Evolutionary conservation across 92 coral and sea anemone species (phyloP), one percentile per base, ranked within the genome.

Genomic region (Heteractis magnifica): DNA sequence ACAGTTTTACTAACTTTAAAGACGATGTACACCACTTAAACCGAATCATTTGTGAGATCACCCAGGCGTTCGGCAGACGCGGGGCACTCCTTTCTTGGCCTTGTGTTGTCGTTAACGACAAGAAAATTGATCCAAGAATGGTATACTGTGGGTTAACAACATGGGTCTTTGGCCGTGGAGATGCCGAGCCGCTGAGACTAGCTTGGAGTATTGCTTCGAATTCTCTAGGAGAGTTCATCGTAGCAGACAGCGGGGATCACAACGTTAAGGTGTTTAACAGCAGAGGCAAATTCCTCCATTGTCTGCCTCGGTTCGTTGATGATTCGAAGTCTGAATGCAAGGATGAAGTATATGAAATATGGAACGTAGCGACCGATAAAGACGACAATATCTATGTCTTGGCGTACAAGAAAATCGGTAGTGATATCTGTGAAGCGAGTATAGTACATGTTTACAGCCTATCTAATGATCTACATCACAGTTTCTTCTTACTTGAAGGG

Each of bases 181-280:
- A 16, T 23, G 10, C 26, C 70, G 82, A 89, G 44, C 86, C 52
- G 51, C 81, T 90, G 19, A 55, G 68, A 34, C 72, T 68, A 4
- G 86, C 91, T 4, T 20, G 81, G 56, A 82, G 76, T 51, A 82
- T 90, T 34, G 50, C 91, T 6, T 72, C 88, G 19, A 77, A 88
- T 68, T 55, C 86, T 49, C 65, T 21, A 7, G 91, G 89, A 1
- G 80, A 81, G 4, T 90, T 78, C 68, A 76, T 84, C 10, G 89
- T 90, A n/a, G 89, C 86, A 26, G 91, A 87, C 84, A 13, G 75
- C 52, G 58, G 52, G 0, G 90, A 84, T 51, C 49, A 77, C 49
- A 71, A 50, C n/a, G 81, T 90, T 6, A 90, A 90, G 65, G 81
- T 88, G 16, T 90, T 83, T 50, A 83, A 80, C 81, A 68, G 52